A percentile compares a stretch with the other conserved stretches of the same genome.
These are phyloP conservation scores for Arion vulgaris DNA, from an alignment of 1,140 invertebrate genomes.

Conservation along the genomic window DNA sequence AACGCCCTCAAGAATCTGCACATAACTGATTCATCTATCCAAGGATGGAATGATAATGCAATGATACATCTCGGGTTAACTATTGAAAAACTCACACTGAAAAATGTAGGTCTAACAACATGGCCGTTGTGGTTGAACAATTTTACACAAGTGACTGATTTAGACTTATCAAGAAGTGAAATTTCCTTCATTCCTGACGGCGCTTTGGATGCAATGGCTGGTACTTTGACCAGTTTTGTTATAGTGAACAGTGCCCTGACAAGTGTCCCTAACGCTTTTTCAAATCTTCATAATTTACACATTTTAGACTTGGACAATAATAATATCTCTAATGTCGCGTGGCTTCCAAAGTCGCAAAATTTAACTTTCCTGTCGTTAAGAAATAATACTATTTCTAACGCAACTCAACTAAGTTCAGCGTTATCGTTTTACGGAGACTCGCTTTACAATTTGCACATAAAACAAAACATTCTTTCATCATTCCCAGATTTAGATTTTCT, in stretches of 20 bases:
- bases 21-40: background rate
- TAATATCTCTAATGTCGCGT: background rate
- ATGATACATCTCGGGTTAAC: background rate
- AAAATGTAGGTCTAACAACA: background rate
- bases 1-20: background rate
- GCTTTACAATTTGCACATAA: background rate
- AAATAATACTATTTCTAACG: background rate
- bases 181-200: background rate
- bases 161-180: background rate
- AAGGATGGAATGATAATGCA: background rate
- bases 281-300: background rate
- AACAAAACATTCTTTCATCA: background rate
- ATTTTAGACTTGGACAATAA: background rate
- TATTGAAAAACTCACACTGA: background rate
- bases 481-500: background rate
- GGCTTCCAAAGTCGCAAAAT: background rate
- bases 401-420: background rate
- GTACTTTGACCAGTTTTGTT: background rate
- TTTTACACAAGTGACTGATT: background rate
- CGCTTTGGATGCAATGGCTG: background rate
- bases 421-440: background rate
- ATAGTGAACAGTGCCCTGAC: background rate
- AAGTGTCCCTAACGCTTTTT: background rate
- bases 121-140: background rate
- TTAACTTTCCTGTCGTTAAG: background rate